Evolutionary conservation across 2,113 vertebrate species (phyloP), one percentile per base, ranked within the genome.

Genomic region (Syngnathus floridae): DNA sequence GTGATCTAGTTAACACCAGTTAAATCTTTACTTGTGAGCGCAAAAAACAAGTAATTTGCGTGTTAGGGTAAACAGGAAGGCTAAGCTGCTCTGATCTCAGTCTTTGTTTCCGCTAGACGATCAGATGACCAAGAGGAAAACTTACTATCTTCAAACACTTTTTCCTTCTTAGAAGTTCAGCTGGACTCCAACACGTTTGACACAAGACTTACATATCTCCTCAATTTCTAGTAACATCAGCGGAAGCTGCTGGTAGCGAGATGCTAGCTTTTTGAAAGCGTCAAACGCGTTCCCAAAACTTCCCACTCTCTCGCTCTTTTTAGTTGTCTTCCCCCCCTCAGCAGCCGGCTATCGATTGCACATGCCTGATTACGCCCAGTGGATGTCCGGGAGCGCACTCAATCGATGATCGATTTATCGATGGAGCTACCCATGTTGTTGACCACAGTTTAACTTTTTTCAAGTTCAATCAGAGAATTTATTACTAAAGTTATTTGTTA

Each of bases 291-390:
- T 61, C 55, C 14, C 7, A n/a, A 64, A 86, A 87, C 56, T 80
- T 86, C 74, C 7, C 49, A 59, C n/a, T 1, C 7, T 59, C 46
- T 57, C 65, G 52, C 36, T 60, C 48, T 60, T 40, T 12, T 4
- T 19, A 35, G 14, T 61, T 62, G 19, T 52, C 46, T 21, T 21
- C 19, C 36, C 61, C 61, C 64, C 48, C 36, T 35, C n/a, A 48
- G 19, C 41, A 70, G 11, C 38, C 74, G 73, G 69, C n/a, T 16
- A 41, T 86, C 77, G 84, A 86, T 80, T 89, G 35, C 64, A 21
- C 66, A 52, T 4, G 86, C 21, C 89, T 89, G 83, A 86, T 82
- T 77, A 60, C 85, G 79, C 82, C 86, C 84, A 69, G 54, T 36
- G 17, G 19, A 64, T 11, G 14, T 9, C 45, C 6, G 3, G 22